Percentiles rank a stretch among this genome's conserved stretches.
Evolutionary conservation across 2,888 invertebrate genomes (phyloP).

Genomic region (Colostygia pectinataria): DNA sequence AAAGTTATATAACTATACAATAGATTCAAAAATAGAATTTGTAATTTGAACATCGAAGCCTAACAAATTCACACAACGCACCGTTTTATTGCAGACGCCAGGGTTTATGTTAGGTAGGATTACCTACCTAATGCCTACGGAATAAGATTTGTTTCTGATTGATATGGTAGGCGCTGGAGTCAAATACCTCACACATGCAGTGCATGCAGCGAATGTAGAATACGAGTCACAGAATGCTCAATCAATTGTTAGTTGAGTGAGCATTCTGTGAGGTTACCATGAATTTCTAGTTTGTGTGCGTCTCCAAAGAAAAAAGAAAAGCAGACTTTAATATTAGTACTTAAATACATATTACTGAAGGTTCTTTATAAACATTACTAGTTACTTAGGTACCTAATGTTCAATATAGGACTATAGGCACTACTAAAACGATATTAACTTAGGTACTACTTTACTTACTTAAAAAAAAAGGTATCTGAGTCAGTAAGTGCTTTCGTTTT

Average conservation of each 20-base stretch:
- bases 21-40: conserved; percentile 11
- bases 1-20: background rate
- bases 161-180: conserved; percentile 2
- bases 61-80: conserved; percentile 12
- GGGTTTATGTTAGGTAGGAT: background rate
- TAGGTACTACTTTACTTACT: too few relatives aligned
- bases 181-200: conserved; percentile 4
- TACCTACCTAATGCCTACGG: background rate
- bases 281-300: too few relatives aligned
- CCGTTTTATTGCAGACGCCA: conserved; percentile 1
- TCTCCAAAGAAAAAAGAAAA: too few relatives aligned
- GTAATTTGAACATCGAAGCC: conserved; percentile 12
- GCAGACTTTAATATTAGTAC: too few relatives aligned
- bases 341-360: too few relatives aligned
- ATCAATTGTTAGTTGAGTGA: background rate
- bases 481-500: too few relatives aligned
- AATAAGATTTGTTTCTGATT: background rate
- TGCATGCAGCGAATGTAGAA: conserved; percentile 12
- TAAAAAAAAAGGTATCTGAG: too few relatives aligned
- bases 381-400: too few relatives aligned
- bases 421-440: too few relatives aligned
- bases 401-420: too few relatives aligned
- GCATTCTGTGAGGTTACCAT: too few relatives aligned
- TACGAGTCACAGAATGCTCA: conserved; percentile 1
- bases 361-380: too few relatives aligned